Base-by-base conservation (phyloP, 2,888 invertebrate genomes). In the Cryptosula pallasiana region DNA sequence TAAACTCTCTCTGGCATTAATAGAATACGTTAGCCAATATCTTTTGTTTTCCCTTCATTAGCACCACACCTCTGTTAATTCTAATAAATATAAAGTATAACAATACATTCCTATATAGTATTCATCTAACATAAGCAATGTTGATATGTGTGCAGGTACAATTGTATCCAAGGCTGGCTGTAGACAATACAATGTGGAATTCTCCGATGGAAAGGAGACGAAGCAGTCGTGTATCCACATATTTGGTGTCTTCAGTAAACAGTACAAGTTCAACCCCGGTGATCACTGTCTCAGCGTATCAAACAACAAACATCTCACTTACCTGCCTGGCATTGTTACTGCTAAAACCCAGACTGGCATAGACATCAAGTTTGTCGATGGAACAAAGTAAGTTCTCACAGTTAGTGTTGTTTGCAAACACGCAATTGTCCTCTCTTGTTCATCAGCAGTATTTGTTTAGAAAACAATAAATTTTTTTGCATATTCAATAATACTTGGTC, bases 181-280 rank as follows among this genome's bases (percentile, higher is more conserved):
- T 2, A 75, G 78, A 29, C 78, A 79, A 69, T 83, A 80, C 73
- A 73, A 75, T 16, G 70, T 83, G 20, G 78, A 80, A 69, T 82
- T 81, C 80, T 73, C 78, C 25, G 79, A 81, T 73, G 80, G 81
- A 0, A 75, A 77, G 1, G 71, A 75, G 34, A 69, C 77, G 55
- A 75, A 74, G 25, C 83, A 82, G 76, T 75, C 75, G 3, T 75
- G 77, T 13, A 76, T 77, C 63, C 79, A 79, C 73, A 80, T 83
- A 34, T 83, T 83, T 75, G 80, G 81, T 29, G 79, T 79, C 1
- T 79, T 78, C 74, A 81, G 45, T 36, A 23, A 72, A 27, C 58
- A 72, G 35, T 72, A 72, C 45, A 63, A 36, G 69, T 69, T 55
- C 63, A 72, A 54, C 54, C 35, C 29, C 69, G 69, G 45, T 27